Conservation (phyloP, 2,113 vertebrate species). For the Corythoichthys intestinalis region DNA sequence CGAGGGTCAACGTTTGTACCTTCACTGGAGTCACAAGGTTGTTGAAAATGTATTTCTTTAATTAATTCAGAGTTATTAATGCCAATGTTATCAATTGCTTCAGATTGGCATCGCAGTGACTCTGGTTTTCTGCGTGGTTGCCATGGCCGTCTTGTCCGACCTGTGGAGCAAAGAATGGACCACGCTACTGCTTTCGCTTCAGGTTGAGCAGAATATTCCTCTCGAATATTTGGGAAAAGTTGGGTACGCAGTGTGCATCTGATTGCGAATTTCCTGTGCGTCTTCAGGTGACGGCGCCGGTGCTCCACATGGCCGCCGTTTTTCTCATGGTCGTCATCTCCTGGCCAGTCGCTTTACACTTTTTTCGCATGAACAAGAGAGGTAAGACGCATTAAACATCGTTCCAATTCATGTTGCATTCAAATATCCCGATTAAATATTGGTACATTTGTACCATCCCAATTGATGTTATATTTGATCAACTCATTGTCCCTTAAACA, state of each 20-base stretch:
- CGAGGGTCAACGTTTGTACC: slow-evolving; percentile 79
- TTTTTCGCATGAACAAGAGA: slow-evolving; percentile 74
- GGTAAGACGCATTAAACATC: slow-evolving; percentile 51
- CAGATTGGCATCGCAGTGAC: slow-evolving; percentile 76
- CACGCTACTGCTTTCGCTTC: slow-evolving; percentile 78
- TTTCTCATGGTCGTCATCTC: slow-evolving; percentile 72
- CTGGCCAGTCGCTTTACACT: slow-evolving; percentile 81
- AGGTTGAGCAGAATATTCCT: slow-evolving; percentile 60
- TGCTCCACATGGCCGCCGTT: slow-evolving; percentile 79
- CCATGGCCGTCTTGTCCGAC: slow-evolving; percentile 64
- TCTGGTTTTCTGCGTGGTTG: slow-evolving; percentile 63
- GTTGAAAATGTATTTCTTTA: too few relatives aligned
- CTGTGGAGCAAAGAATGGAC: slow-evolving; percentile 78
- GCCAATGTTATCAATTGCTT: neutral
- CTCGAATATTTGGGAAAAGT: too few relatives aligned
- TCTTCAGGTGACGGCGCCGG: slow-evolving; percentile 78
- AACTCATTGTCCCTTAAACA: too few relatives aligned
- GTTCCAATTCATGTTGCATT: too few relatives aligned
- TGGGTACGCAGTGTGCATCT: neutral
- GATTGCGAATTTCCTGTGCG: neutral
- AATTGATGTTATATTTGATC: too few relatives aligned
- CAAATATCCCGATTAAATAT: too few relatives aligned
- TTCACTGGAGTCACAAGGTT: slow-evolving; percentile 91
- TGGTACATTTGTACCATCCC: too few relatives aligned
- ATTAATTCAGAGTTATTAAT: neutral